A percentile compares a stretch with the other conserved stretches of the same genome.
phyloP scores from a whole-genome alignment of 1,140 invertebrate genomes.

The Neomicropteryx cornuta region DNA sequence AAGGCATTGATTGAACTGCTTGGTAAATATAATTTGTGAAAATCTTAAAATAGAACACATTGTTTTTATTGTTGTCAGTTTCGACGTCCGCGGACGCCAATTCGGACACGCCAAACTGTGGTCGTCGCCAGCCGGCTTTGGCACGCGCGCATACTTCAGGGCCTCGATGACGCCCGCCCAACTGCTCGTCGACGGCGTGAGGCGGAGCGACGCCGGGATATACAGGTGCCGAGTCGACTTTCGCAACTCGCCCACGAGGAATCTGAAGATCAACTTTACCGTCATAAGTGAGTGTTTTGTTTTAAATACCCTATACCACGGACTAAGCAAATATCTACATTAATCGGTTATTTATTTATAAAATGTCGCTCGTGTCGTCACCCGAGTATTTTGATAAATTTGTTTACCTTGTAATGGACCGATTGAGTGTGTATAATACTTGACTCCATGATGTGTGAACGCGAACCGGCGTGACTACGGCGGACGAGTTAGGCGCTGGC shows the following conservation, averaged over 20 bases:
- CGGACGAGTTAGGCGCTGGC: too few species aligned
- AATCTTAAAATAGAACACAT: conserved; percentile 3
- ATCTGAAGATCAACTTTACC: conserved; percentile 75
- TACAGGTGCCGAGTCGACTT: conserved; percentile 84
- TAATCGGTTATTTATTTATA: background rate
- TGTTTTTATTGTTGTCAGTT: conserved; percentile 47
- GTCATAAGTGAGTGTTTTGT: conserved; percentile 63
- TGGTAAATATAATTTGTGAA: too few species aligned
- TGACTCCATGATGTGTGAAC: too few species aligned
- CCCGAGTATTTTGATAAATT: too few species aligned
- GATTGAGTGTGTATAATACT: too few species aligned
- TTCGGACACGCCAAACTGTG: conserved; percentile 62
- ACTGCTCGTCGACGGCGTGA: conserved; percentile 60
- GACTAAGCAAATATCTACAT: background rate
- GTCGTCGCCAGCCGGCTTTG: conserved; percentile 70
- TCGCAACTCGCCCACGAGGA: conserved; percentile 73
- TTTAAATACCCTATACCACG: conserved; percentile 4
- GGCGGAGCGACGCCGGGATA: conserved; percentile 63
- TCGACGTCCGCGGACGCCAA: conserved; percentile 66
- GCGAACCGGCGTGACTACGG: too few species aligned
- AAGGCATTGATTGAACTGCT: too few species aligned
- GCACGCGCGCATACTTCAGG: conserved; percentile 62
- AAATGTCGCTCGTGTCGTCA: background rate
- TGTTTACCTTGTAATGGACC: too few species aligned
- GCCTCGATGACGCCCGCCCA: conserved; percentile 55